Evolutionary conservation across 2,797 vertebrate species (phyloP).

Genomic region (Nannoperca australis): DNA sequence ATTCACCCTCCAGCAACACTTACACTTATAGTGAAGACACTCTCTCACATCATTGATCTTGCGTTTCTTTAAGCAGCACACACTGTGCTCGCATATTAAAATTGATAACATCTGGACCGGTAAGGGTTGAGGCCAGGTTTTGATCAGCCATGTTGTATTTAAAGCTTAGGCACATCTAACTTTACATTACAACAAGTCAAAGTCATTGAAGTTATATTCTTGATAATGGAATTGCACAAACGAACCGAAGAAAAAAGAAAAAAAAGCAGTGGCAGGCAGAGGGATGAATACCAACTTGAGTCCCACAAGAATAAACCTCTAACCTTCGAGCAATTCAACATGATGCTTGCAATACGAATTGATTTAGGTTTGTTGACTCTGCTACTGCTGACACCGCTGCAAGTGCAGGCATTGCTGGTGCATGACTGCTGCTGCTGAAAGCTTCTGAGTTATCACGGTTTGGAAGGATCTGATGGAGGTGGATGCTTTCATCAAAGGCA

Average conservation of each 20-base stretch:
- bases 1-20: constrained; percentile 66
- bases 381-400: not conserved
- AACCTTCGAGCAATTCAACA: constrained; percentile 52
- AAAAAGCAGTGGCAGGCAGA: constrained; percentile 24
- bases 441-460: not conserved
- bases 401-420: not conserved
- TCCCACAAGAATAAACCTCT: constrained; percentile 50
- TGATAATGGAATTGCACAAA: not conserved
- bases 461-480: not conserved
- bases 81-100: constrained; percentile 8
- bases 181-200: not conserved
- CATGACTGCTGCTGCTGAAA: constrained; percentile 21
- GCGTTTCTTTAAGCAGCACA: constrained; percentile 43
- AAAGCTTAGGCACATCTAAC: not conserved
- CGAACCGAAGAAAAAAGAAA: not conserved
- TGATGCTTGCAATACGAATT: constrained; percentile 20
- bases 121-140: constrained; percentile 1
- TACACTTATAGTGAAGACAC: constrained; percentile 67
- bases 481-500: not conserved
- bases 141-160: constrained; percentile 20
- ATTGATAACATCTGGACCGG: constrained; percentile 38
- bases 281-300: constrained; percentile 41
- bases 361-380: constrained; percentile 36
- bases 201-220: not conserved
- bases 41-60: constrained; percentile 48